Evolutionary conservation across 2,888 invertebrate species (phyloP), one percentile per base, ranked within the genome.

Genomic region (Sesia apiformis): DNA sequence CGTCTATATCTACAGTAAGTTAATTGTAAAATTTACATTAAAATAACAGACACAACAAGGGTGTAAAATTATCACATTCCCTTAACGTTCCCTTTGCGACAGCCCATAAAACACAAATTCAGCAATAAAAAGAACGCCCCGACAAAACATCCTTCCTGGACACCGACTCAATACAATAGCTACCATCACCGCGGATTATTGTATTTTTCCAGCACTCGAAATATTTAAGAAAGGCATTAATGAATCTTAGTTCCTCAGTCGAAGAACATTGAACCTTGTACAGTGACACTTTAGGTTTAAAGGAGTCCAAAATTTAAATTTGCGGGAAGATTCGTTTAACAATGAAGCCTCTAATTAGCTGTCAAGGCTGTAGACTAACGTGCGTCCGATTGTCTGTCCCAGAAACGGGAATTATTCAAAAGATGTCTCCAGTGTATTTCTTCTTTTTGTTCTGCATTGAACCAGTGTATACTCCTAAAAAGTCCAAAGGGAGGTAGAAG

Each of bases 101-200:
- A 75, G 75, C 66, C 84, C 76, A 87, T 89, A 88, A 89, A 89
- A 89, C 87, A 87, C 88, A 88, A 88, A 89, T 88, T 88, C 74
- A 74, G 80, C 85, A 84, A 86, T 88, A 89, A 89, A 87, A 88
- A 81, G 81, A 84, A 82, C 79, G 76, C 81, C 78, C 84, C 74
- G 74, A 76, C 78, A 81, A 84, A 86, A 79, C 81, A 86, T 80
- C 79, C 86, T 87, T 88, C 86, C 87, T 89, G 88, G 88, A 89
- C 89, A 88, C 83, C 81, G 84, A 75, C 79, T 84, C 84, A 82
- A 86, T 84, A 89, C 89, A 89, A 89, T 86, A 66, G 72, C 72
- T 70, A 67, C 79, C 70, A 86, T 87, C 87, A 81, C 69, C 72
- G 72, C 71, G 78, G 84, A 86, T 89, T 88, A 88, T 88, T 87